A percentile compares a stretch with the other conserved stretches of the same genome.
Evolutionary conservation across 2,888 invertebrate genomes (phyloP).

Genomic region (Synanthedon myopaeformis): DNA sequence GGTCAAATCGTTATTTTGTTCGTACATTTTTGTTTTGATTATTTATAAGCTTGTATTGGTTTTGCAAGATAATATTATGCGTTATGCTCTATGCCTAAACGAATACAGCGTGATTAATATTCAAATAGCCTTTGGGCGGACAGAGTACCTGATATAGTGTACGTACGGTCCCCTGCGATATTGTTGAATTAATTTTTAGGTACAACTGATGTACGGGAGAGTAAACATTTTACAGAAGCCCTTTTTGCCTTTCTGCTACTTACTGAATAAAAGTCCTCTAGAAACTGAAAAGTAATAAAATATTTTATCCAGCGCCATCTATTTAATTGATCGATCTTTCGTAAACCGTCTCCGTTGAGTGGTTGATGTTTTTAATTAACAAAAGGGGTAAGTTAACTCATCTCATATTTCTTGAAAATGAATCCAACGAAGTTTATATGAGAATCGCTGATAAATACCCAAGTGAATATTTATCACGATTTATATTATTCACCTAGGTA

Average conservation of each 20-base stretch:
- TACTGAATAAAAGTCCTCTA: background rate
- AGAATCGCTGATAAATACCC: too few species aligned
- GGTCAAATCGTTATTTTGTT: background rate
- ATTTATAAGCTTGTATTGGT: conserved; percentile 33
- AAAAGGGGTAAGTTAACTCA: too few species aligned
- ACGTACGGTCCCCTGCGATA: conserved; percentile 35
- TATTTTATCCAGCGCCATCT: too few species aligned
- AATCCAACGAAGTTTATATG: too few species aligned
- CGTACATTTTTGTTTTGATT: conserved; percentile 13
- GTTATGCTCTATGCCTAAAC: conserved; percentile 33
- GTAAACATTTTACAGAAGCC: background rate
- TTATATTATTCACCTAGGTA: too few species aligned
- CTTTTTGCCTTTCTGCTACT: background rate
- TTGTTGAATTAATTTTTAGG: conserved; percentile 44
- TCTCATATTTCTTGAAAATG: too few species aligned
- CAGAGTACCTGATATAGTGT: conserved; percentile 14
- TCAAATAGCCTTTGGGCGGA: conserved; percentile 51
- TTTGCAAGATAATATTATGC: conserved; percentile 35
- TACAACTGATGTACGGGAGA: conserved; percentile 16
- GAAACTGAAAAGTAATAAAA: too few species aligned
- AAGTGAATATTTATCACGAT: too few species aligned
- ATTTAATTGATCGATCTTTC: too few species aligned
- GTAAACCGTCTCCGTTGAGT: too few species aligned
- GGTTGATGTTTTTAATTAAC: too few species aligned
- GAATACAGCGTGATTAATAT: conserved; percentile 50